Evolutionary conservation across 2,888 invertebrate species (phyloP).

Genomic region (Petrolisthes manimaculis): DNA sequence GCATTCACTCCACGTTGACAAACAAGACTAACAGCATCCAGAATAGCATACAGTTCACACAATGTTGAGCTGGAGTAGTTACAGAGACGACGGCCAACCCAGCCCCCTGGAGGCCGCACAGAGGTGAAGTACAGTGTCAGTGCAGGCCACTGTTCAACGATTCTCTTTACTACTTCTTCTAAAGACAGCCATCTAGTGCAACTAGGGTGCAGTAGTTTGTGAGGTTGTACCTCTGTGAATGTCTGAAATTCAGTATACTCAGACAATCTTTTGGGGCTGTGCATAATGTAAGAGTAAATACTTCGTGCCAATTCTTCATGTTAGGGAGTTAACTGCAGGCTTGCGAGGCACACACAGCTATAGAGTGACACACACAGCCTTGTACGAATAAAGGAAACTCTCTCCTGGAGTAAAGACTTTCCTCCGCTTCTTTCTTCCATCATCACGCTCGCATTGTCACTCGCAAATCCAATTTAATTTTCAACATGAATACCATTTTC

Average conservation of each 20-base stretch:
- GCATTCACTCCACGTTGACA: no score
- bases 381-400: slow-evolving; percentile 35
- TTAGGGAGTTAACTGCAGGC: neutral
- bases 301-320: neutral
- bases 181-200: slow-evolving; percentile 46
- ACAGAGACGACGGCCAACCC: no score
- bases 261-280: slow-evolving; percentile 22
- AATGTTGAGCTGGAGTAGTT: no score
- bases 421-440: slow-evolving; percentile 34
- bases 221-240: slow-evolving; percentile 39
- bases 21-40: no score
- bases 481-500: slow-evolving; percentile 28
- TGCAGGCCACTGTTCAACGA: slow-evolving; percentile 44
- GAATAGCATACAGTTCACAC: no score
- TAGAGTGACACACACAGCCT: slow-evolving; percentile 33
- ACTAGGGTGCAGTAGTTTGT: slow-evolving; percentile 37
- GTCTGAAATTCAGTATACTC: slow-evolving; percentile 47
- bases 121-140: slow-evolving; percentile 39
- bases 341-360: neutral
- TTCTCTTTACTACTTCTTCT: slow-evolving; percentile 43
- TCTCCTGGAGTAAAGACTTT: slow-evolving; percentile 20
- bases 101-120: no score
- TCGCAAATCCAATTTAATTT: slow-evolving; percentile 45
- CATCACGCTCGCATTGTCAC: slow-evolving; percentile 48
- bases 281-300: slow-evolving; percentile 1